Base-by-base conservation (phyloP, 2,797 vertebrate genomes). In the Gouania willdenowi region DNA sequence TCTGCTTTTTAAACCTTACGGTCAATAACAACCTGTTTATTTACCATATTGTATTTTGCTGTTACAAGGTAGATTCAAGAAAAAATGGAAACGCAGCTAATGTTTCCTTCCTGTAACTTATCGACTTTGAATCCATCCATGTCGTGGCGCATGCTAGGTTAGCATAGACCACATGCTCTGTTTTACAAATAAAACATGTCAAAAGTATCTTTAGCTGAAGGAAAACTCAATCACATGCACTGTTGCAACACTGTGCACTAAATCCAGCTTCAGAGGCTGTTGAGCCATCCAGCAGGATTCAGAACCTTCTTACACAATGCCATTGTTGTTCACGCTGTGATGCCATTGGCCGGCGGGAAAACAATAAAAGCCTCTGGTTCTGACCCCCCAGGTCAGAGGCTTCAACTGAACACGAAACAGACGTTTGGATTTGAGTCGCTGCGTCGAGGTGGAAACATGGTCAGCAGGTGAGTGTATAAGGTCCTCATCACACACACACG, bases 391-490 rank as follows among this genome's bases (percentile, higher is more conserved):
- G 41, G 29, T 34, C 48, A 50, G 36, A 73, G 23, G 45, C 52
- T 57, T 68, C 23, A 38, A 58, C 41, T 22, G 60, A n/a, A n/a
- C n/a, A n/a, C n/a, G n/a, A n/a, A n/a, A n/a, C n/a, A n/a, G n/a
- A n/a, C n/a, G n/a, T n/a, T n/a, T n/a, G n/a, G n/a, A n/a, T n/a
- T 9, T 68, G 46, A 58, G 41, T 45, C 29, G 5, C 49, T 28
- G 51, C 22, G 39, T 26, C 49, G 12, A 60, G 52, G 37, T 57
- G 50, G 34, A 82, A 80, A 66, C 63, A 91, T 90, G 89, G 88
- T 76, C 52, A 91, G 89, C 81, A 69, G 86, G 89, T 90, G 44
- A 88, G 88, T 82, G 34, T 44, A 9, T 27, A n/a, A 30, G 19
- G 6, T 6, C 20, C 4, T 6, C 5, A 20, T n/a, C n/a, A n/a